Evolutionary conservation across 2,888 invertebrate species (phyloP), one percentile per base, ranked within the genome.

Genomic region (Aphrophora alni): DNA sequence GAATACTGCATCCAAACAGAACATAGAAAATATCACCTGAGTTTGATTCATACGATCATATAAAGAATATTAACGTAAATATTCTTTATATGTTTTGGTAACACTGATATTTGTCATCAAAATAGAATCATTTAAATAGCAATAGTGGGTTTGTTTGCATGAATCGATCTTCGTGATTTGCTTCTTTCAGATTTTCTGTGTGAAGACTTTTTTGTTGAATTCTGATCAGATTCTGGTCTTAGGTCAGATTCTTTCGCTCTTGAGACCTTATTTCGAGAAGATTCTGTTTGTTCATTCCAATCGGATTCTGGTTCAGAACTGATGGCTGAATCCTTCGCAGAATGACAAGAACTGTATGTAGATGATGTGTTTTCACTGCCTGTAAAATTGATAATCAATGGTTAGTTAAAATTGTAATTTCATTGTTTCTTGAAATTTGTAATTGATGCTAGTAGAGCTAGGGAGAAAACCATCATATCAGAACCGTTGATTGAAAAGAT

Each of bases 251-350:
- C 51, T 17, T 76, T 59, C 17, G n/a, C 33, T 21, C 14, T 0
- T 0, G n/a, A 17, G 7, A 2, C 21, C 4, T 25, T 33, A 8
- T 74, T 72, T 26, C 10, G 24, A 33, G 73, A 76, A 10, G 74
- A 77, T 21, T 72, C 77, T 0, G 73, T 27, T 24, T 69, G 51
- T 25, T 26, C 26, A 25, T 70, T 78, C 86, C 86, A 86, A 71
- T 86, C 86, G 44, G 86, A 86, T 82, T 86, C 86, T 4, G 86
- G 86, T 77, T 86, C 86, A 5, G 86, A 86, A 82, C 86, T 86
- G 17, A 86, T 81, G 14, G 79, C 82, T 26, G 80, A 81, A 14
- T 83, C 82, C 33, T 82, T 80, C 14, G 24, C 69, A 27, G 77
- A 81, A 69, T 83, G 81, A 59, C 59, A 79, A 17, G 44, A 68